Conservation (phyloP, 2,888 invertebrate species). For the Ptychoptera contaminata region DNA sequence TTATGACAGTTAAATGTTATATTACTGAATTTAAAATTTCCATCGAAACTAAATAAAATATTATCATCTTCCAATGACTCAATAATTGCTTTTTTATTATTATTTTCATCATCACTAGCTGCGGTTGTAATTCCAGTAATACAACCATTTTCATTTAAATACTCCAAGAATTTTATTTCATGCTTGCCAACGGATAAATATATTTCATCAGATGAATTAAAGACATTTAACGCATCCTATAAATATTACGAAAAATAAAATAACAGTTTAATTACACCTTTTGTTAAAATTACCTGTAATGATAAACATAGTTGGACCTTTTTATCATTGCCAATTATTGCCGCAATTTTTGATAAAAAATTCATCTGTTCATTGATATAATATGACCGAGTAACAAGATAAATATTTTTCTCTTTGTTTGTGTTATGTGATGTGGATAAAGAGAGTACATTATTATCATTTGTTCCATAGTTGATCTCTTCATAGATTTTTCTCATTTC, state of each 20-base stretch:
- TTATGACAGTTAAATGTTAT: slow-evolving; percentile 35
- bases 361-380: slow-evolving; percentile 32
- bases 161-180: slow-evolving; percentile 33
- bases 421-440: not conserved
- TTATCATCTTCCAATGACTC: slow-evolving; percentile 33
- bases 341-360: slow-evolving; percentile 30
- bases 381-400: slow-evolving; percentile 32
- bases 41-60: slow-evolving; percentile 37
- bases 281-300: slow-evolving; percentile 20
- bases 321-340: slow-evolving; percentile 23
- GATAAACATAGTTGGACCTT: slow-evolving; percentile 31
- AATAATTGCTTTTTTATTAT: slow-evolving; percentile 19
- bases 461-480: slow-evolving; percentile 15
- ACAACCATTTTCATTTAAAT: slow-evolving; percentile 35
- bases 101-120: not conserved
- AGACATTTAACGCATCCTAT: slow-evolving; percentile 20
- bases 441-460: not conserved
- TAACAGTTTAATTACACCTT: too few species aligned
- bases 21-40: slow-evolving; percentile 35
- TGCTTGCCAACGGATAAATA: slow-evolving; percentile 35
- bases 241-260: too few species aligned
- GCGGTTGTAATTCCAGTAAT: slow-evolving; percentile 19
- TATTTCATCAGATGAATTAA: slow-evolving; percentile 32
- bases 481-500: slow-evolving; percentile 35
- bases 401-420: slow-evolving; percentile 22